Evolutionary conservation across 1,140 invertebrate species (phyloP).

Genomic region (Drosophila novamexicana): DNA sequence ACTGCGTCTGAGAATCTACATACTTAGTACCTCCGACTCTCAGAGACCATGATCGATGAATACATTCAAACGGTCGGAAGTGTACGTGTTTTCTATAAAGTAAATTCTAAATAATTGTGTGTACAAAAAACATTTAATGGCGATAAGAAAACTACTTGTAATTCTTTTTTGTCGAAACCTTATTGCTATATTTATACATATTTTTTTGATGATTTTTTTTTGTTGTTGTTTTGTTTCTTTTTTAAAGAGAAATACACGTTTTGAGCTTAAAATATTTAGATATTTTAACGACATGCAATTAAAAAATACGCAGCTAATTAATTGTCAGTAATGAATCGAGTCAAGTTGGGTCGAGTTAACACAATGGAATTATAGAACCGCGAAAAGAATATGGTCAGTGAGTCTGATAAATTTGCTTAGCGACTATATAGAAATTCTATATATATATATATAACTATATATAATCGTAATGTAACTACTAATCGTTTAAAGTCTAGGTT

Average conservation of each 20-base stretch:
- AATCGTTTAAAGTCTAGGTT: constrained; percentile 67
- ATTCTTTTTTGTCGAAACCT: constrained; percentile 71
- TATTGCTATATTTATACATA: constrained; percentile 71
- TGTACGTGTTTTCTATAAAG: neutral
- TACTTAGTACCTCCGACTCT: neutral
- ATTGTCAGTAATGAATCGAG: constrained; percentile 69
- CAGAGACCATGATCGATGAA: neutral
- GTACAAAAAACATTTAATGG: neutral
- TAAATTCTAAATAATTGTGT: neutral
- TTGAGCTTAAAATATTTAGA: constrained; percentile 80
- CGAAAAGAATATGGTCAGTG: constrained; percentile 59
- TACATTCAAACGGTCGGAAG: neutral
- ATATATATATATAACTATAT: constrained; percentile 52
- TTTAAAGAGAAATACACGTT: constrained; percentile 80
- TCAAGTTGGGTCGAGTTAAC: constrained; percentile 48
- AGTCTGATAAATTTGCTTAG: constrained; percentile 74
- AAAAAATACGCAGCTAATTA: constrained; percentile 68
- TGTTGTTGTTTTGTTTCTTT: constrained; percentile 66
- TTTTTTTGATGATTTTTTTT: constrained; percentile 58
- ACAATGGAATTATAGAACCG: constrained; percentile 61
- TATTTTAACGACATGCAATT: constrained; percentile 80
- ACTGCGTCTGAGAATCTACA: neutral
- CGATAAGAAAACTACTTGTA: constrained; percentile 8
- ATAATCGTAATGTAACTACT: constrained; percentile 53
- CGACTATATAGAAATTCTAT: constrained; percentile 64